phyloP scores from a whole-genome alignment of 2,797 vertebrate genomes.

The Phaenicophaeus curvirostris region DNA sequence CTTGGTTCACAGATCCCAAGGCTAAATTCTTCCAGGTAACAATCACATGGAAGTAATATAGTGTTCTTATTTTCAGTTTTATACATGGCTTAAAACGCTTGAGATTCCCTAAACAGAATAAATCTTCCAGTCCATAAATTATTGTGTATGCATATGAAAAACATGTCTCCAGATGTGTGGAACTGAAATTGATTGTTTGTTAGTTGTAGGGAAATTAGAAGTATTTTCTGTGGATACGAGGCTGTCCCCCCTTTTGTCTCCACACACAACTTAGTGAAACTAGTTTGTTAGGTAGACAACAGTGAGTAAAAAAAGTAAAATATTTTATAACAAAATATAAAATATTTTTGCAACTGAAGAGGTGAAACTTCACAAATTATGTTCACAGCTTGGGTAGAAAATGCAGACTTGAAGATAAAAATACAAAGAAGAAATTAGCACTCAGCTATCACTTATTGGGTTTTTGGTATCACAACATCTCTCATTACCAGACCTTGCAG shows the following conservation, averaged over 20 bases:
- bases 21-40: background rate
- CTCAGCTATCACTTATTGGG: background rate
- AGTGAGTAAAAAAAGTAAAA: background rate
- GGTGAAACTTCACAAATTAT: background rate
- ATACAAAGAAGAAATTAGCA: background rate
- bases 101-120: background rate
- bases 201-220: background rate
- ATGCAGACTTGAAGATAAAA: background rate
- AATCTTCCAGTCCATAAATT: background rate
- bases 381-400: background rate
- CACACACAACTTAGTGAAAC: background rate
- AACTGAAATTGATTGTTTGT: background rate
- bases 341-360: background rate
- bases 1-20: background rate
- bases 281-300: background rate
- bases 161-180: rapidly evolving
- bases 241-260: background rate
- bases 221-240: background rate
- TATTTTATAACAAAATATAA: background rate
- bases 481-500: background rate
- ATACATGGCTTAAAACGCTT: background rate
- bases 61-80: background rate
- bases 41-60: background rate
- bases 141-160: no score
- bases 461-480: background rate